Evolutionary conservation across 2,888 invertebrate genomes (phyloP), one percentile per base, ranked within the genome.

Genomic region (Harmothoe impar): DNA sequence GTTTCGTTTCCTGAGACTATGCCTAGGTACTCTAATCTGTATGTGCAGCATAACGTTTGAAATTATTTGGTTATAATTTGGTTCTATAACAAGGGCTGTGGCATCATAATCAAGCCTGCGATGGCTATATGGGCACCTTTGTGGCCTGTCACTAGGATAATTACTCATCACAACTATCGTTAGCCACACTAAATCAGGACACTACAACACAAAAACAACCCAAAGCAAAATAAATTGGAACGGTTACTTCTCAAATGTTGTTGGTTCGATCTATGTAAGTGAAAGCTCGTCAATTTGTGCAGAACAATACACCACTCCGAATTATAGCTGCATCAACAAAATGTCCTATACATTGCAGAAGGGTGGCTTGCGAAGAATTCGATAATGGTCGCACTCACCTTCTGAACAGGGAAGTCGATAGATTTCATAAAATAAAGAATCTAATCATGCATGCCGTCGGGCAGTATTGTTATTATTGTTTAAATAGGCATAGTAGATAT

Each of bases 371-470:
- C 20, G 43, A 81, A 35, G n/a, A 7, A 33, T 81, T 77, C 20
- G 77, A 77, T 35, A 81, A n/a, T 81, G 35, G 81, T 81, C 17
- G 81, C 81, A 81, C 81, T 81, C 81, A 81, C 81, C 81, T 81
- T 81, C 81, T 81, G 81, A 81, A 81, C 81, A 81, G 81, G 81
- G 33, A n/a, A 23, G 81, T 81, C 81, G 81, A 81, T 81, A 33
- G 81, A 81, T 81, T 77, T 81, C 81, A 25, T 43, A 81, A 81
- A 81, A 81, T 43, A 81, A 81, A 81, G 81, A 81, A 81, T 81
- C 81, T 81, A 81, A 35, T 81, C 81, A 81, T 81, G 81, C 81
- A 81, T 81, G 81, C 81, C 33, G 81, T 81, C 20, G 72, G 72
- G 29, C 31, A 29, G 3, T 72, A 72, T 29, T n/a, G 43, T 35